Evolutionary conservation across 2,888 invertebrate species (phyloP), one percentile per base, ranked within the genome.

Genomic region (Hydrotaea diabolus): DNA sequence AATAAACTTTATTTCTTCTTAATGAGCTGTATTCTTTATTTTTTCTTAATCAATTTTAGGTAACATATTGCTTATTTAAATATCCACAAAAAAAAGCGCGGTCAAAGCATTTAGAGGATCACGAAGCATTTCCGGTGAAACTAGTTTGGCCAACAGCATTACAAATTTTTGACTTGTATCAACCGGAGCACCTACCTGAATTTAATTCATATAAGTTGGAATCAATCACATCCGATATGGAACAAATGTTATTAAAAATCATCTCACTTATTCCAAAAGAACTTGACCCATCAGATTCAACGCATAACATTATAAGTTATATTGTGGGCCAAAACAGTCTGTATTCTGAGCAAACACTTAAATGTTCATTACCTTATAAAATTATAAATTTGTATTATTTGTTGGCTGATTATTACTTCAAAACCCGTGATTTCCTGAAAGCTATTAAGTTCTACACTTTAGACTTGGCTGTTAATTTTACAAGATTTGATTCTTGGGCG

Each of bases 361-460:
- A 93, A 49, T 92, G 93, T 78, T 89, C 93, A 5, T 88, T 95
- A 66, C 95, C 95, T 0, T 93, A 93, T 86, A 94, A 94, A 90
- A 94, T 96, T 89, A 94, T 94, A 49, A 95, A 96, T 75, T 95
- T 98, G 80, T 98, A 96, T 91, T 98, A 98, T 90, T 93, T 98
- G n/a, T 93, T 99, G 26, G 98, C 96, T 0, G 98, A 99, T 93
- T 97, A 96, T 92, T 96, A 98, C 92, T 97, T 98, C 89, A 98
- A 98, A 92, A 96, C 95, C 89, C 95, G 96, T 87, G 97, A 97
- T 87, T 95, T 94, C 87, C 92, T 93, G 36, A 94, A 95, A 90
- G 96, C 97, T 13, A 94, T 96, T 2, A 95, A 96, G 89, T 97
- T 96, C 91, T 98, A 97, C 90, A 94, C 95, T 77, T 93, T 96